Conservation (phyloP, 1,140 invertebrate species). For the Pantala flavescens region DNA sequence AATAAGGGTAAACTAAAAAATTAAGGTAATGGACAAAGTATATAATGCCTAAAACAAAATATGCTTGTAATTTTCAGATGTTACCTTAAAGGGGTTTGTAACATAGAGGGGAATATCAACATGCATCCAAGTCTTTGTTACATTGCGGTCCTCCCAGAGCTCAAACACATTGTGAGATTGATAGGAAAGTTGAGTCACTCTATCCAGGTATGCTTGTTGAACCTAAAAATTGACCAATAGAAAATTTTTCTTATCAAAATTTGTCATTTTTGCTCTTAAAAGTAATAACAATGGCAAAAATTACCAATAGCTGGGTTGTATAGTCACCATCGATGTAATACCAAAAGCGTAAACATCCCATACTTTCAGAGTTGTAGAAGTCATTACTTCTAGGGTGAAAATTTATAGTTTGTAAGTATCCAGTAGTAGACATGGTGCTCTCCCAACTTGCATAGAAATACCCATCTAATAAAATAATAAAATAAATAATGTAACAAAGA, state of each 20-base stretch:
- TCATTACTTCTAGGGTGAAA: slow-evolving; percentile 20
- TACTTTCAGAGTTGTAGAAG: background rate
- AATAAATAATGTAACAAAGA: too few species aligned
- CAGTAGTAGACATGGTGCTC: slow-evolving; percentile 20
- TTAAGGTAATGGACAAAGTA: too few species aligned
- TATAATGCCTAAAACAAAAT: too few species aligned
- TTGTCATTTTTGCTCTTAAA: too few species aligned
- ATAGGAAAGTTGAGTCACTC: slow-evolving; percentile 23
- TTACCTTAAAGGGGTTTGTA: slow-evolving; percentile 28
- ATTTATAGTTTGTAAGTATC: slow-evolving; percentile 25
- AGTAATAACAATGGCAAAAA: too few species aligned
- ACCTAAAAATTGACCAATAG: slow-evolving; percentile 19
- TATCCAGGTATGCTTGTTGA: slow-evolving; percentile 24
- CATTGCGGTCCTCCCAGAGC: slow-evolving; percentile 23
- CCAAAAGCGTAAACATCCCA: slow-evolving; percentile 26
- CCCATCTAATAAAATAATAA: slow-evolving; percentile 24
- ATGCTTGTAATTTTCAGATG: too few species aligned
- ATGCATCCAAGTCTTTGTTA: slow-evolving; percentile 22
- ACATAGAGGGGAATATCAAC: slow-evolving; percentile 25
- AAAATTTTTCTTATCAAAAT: background rate
- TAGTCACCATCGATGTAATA: slow-evolving; percentile 24
- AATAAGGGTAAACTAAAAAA: too few species aligned
- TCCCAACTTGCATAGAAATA: slow-evolving; percentile 25
- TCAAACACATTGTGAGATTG: slow-evolving; percentile 24
- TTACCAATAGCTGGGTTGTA: slow-evolving; percentile 20